Base-by-base conservation (phyloP, 2,113 vertebrate species). In the Neodon shergylaensis region DNA sequence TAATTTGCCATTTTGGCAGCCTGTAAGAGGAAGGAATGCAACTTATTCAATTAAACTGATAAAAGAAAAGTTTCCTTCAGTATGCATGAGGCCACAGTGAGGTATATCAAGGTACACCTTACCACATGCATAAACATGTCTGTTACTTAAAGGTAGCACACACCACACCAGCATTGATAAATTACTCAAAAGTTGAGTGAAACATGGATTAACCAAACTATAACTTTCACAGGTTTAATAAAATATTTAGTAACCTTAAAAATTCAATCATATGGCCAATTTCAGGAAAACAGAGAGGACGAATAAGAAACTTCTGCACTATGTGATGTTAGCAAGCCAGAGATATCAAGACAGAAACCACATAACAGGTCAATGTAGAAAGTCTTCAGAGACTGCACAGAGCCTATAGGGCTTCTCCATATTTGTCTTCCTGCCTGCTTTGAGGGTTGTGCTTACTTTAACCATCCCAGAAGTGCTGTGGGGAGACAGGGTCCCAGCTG, bases 1-100 rank as follows among this genome's bases (percentile, higher is more conserved):
- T 99, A 99, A 98, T 99, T 99, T 97, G 99, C 99, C 99, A 99
- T 99, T 99, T 99, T 99, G 97, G 99, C 99, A 98, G 99, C 99
- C 99, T 99, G 96, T 31, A 98, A 98, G 98, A 98, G 96, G 97
- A 98, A 98, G 94, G 94, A 97, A 97, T 44, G 44, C 39, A 74
- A 82, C 24, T n/a, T 36, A 86, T 97, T 98, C 92, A 98, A 86
- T 98, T 96, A 94, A 68, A 89, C 90, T 93, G 86, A 96, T 84
- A 97, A 94, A 88, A 70, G 63, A 72, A 95, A 84, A 92, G 82
- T 94, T 83, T 97, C 92, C 92, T 98, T 72, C 82, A 84, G 12
- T 93, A 89, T 94, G 52, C 44, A 81, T 39, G 96, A 92, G 52
- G 85, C 31, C 70, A 22, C 74, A 92, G 14, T 74, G 92, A 95